Base-by-base conservation (phyloP, 2,113 vertebrate species). In the Dendrocopos noguchii region DNA sequence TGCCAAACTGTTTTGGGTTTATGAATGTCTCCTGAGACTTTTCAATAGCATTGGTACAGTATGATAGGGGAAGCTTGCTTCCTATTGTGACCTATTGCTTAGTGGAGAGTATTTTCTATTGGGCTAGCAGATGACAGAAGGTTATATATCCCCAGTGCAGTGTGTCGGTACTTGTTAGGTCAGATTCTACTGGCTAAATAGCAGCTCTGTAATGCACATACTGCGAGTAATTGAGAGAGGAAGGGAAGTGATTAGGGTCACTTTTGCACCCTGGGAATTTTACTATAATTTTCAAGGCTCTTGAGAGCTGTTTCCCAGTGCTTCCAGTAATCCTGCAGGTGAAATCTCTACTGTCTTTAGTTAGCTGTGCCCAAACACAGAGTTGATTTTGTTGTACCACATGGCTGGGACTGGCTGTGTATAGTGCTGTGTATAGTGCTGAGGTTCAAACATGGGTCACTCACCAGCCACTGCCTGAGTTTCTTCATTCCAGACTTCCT, bases 11-110 rank as follows among this genome's bases (percentile, higher is more conserved):
- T 28, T 12, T 64, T 72, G 44, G 21, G 11, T n/a, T 64, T 70
- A 8, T 53, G 24, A 68, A 68, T 34, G 44, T 36, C 17, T 10
- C 9, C 9, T 33, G 27, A 10, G 36, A 42, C 17, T 72, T 92
- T 46, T 46, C 42, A 75, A 13, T 46, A 34, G 7, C 9, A 7
- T 53, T 61, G 44, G 3, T 33, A 22, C 0, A 0, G 50, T 52
- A 39, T 1, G 4, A 15, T 3, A 19, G 6, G 14, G 18, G 22
- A n/a, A 46, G 15, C 13, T 34, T 86, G 12, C 12, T 36, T 90
- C 36, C 24, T 59, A 2, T 18, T 71, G 47, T 3, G 5, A 34
- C 4, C 7, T 74, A 52, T 59, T 78, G 34, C 56, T 77, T 73
- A 34, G 34, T 71, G 27, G 29, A 80, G 21, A 5, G 11, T 44